Percentiles rank a stretch among this genome's conserved stretches.
These are phyloP conservation scores for Cephus pygmeus DNA, from an alignment of 2,888 invertebrate genomes.

Conservation along the genomic window DNA sequence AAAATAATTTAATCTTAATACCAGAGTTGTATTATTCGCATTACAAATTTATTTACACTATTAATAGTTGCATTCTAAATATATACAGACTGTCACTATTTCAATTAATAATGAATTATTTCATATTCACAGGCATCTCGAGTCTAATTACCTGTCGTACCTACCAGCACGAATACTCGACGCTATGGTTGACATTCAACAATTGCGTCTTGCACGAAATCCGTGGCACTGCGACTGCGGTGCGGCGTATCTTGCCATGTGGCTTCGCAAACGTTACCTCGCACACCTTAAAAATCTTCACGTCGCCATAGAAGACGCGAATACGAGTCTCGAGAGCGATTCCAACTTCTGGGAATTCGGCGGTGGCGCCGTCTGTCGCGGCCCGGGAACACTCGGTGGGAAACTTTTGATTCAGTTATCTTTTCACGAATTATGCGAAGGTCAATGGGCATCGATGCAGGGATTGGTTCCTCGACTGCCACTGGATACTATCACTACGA, in stretches of 20 bases:
- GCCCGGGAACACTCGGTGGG: slow-evolving; percentile 79
- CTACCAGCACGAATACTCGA: slow-evolving; percentile 77
- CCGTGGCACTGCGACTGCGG: slow-evolving; percentile 87
- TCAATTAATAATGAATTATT: neutral
- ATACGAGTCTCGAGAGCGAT: slow-evolving; percentile 11
- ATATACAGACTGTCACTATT: too few relatives aligned
- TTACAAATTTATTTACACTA: too few relatives aligned
- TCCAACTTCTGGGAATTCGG: slow-evolving; percentile 56
- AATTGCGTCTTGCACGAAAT: slow-evolving; percentile 79
- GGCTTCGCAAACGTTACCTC: slow-evolving; percentile 52
- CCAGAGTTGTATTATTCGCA: neutral
- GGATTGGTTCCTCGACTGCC: slow-evolving; percentile 76
- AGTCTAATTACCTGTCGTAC: slow-evolving; percentile 79
- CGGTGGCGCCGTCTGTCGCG: slow-evolving; percentile 69
- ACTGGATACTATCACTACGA: slow-evolving; percentile 51
- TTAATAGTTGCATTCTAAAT: too few relatives aligned
- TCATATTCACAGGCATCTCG: slow-evolving; percentile 73
- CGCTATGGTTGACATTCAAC: slow-evolving; percentile 72
- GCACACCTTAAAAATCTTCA: neutral
- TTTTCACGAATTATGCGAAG: slow-evolving; percentile 79
- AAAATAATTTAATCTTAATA: neutral
- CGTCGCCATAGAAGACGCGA: neutral
- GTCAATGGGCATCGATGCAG: slow-evolving; percentile 84
- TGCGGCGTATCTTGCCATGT: slow-evolving; percentile 78
- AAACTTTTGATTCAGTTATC: slow-evolving; percentile 75